A percentile compares a stretch with the other conserved stretches of the same genome.
Evolutionary conservation across 2,888 invertebrate genomes (phyloP).

Genomic region (Netelia fuscicornis): DNA sequence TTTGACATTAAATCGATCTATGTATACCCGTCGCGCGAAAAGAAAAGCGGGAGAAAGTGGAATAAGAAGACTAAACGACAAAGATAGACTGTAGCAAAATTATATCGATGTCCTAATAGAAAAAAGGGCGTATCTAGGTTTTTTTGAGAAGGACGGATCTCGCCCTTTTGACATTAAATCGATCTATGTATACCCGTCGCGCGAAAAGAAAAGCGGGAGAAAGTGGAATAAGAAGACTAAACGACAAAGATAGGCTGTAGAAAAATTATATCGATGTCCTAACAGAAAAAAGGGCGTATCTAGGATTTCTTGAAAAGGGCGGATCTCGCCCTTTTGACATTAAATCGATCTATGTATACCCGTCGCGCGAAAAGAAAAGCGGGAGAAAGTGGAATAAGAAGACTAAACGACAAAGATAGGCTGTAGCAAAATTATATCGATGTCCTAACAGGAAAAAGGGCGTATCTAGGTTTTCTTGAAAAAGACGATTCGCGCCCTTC

Average conservation of each 20-base stretch:
- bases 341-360: neutral
- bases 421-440: constrained; percentile 15
- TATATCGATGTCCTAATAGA: neutral
- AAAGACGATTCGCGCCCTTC: neutral
- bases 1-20: neutral
- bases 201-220: constrained; percentile 2
- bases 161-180: neutral
- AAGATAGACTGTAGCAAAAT: constrained; percentile 12
- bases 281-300: neutral
- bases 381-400: constrained; percentile 30
- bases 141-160: neutral
- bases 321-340: neutral
- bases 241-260: constrained; percentile 12
- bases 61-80: constrained; percentile 46
- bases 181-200: neutral
- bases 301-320: neutral
- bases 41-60: neutral
- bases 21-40: constrained; percentile 5
- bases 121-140: neutral
- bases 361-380: neutral
- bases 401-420: constrained; percentile 28
- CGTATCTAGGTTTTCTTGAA: neutral
- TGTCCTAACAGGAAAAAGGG: neutral
- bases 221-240: constrained; percentile 41
- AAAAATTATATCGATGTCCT: constrained; percentile 8